Conservation (phyloP, 92 coral and sea anemone genomes). For the Porites lobata region DNA sequence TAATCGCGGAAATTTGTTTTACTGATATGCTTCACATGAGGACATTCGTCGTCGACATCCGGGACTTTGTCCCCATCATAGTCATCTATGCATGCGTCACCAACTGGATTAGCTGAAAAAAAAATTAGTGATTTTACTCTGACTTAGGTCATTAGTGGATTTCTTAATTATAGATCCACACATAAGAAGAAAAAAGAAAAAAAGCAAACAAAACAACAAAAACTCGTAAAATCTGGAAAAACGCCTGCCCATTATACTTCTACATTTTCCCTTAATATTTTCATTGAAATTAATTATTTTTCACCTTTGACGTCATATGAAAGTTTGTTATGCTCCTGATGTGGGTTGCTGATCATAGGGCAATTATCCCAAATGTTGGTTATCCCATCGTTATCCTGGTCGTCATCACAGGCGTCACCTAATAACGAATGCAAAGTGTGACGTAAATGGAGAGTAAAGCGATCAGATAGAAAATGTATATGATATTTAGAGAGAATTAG, state of each 20-base stretch:
- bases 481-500: too few relatives aligned
- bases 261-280: not conserved
- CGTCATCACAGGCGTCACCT: slow-evolving; percentile 99
- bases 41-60: slow-evolving; percentile 87
- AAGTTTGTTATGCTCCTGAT: slow-evolving; percentile 79
- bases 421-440: not conserved
- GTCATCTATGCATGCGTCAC: slow-evolving; percentile 90
- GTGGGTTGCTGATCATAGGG: slow-evolving; percentile 75
- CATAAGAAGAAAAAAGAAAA: too few relatives aligned
- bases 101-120: slow-evolving; percentile 83
- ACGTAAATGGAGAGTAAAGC: too few relatives aligned
- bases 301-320: slow-evolving; percentile 88
- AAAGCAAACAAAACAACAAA: too few relatives aligned
- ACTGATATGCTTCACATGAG: slow-evolving; percentile 86
- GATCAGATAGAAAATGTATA: too few relatives aligned
- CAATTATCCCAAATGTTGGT: slow-evolving; percentile 75
- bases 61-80: slow-evolving; percentile 91
- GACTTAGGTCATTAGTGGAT: too few relatives aligned
- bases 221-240: not conserved
- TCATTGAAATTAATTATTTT: not conserved
- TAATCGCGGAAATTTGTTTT: slow-evolving; percentile 86
- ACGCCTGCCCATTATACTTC: not conserved
- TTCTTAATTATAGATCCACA: too few relatives aligned
- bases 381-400: slow-evolving; percentile 87
- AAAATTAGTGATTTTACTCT: not conserved